Conservation (phyloP, 2,113 vertebrate genomes). For the Lethenteron camtschaticum region DNA sequence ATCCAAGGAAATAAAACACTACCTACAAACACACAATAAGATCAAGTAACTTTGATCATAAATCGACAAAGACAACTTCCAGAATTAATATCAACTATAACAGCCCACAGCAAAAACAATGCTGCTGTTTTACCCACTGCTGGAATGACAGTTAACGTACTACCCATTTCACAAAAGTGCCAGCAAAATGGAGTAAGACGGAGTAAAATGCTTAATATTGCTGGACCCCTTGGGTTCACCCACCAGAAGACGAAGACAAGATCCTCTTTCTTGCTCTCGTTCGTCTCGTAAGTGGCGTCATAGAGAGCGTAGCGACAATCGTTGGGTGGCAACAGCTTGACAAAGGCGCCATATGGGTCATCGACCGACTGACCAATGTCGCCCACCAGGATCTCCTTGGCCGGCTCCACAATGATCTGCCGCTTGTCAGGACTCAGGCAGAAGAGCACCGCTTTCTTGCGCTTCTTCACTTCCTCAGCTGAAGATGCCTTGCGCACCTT, state of each 20-base stretch:
- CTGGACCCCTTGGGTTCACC: conserved; percentile 12
- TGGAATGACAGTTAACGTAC: too few relatives aligned
- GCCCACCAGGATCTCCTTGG: conserved; percentile 44
- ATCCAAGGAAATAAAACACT: too few relatives aligned
- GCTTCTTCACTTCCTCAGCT: conserved; percentile 40
- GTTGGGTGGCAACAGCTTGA: conserved; percentile 44
- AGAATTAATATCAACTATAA: too few relatives aligned
- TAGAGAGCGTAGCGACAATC: conserved; percentile 69
- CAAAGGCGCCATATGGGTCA: conserved; percentile 42
- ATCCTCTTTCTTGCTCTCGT: conserved; percentile 73
- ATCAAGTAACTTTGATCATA: too few relatives aligned
- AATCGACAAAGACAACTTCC: too few relatives aligned
- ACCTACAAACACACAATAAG: too few relatives aligned
- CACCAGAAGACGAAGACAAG: conserved; percentile 73
- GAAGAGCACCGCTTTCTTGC: conserved; percentile 64
- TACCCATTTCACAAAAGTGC: too few relatives aligned
- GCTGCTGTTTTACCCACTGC: too few relatives aligned
- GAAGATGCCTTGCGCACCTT: conserved; percentile 54
- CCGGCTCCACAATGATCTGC: conserved; percentile 44
- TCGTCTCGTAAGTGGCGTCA: conserved; percentile 54
- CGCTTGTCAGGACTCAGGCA: conserved; percentile 49
- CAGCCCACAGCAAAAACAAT: too few relatives aligned
- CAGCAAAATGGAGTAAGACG: too few relatives aligned
- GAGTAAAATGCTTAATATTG: too few relatives aligned
- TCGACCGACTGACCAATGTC: conserved; percentile 34